Conservation (phyloP, 2,888 invertebrate genomes). For the Cerastoderma edule region DNA sequence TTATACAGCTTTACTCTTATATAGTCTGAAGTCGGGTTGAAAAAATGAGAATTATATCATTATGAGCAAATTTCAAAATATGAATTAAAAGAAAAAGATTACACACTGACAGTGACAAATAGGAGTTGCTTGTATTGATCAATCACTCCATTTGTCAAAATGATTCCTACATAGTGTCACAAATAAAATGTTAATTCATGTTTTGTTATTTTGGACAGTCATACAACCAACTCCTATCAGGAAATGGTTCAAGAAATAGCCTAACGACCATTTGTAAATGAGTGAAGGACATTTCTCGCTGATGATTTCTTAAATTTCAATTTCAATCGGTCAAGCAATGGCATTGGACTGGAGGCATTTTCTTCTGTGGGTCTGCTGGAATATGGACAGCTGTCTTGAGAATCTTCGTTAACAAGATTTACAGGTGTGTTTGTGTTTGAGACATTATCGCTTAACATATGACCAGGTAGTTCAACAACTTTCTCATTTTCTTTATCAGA, state of each 20-base stretch:
- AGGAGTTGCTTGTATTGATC: background rate
- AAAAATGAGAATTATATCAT: background rate
- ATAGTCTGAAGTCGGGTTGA: background rate
- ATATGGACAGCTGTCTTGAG: background rate
- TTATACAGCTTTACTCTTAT: background rate
- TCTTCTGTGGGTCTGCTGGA: background rate
- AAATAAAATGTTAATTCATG: background rate
- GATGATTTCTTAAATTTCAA: conserved; percentile 40
- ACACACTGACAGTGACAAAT: background rate
- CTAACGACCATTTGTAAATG: conserved; percentile 39
- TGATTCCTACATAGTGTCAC: background rate
- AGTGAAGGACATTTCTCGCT: conserved; percentile 40
- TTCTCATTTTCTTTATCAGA: conserved; percentile 18
- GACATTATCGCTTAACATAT: background rate
- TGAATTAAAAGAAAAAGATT: background rate
- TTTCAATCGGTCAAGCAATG: conserved; percentile 51
- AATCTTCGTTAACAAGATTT: background rate
- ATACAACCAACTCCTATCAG: background rate
- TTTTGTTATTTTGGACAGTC: background rate
- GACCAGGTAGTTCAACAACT: background rate
- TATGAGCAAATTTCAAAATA: background rate
- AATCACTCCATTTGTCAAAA: conserved; percentile 4
- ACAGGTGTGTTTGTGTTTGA: background rate
- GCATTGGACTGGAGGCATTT: conserved; percentile 42
- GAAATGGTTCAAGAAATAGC: conserved; percentile 4